Percentiles rank a stretch among this genome's conserved stretches.
These are phyloP conservation scores for Archilochus colubris DNA, from an alignment of 2,113 vertebrate species.

Conservation along the genomic window DNA sequence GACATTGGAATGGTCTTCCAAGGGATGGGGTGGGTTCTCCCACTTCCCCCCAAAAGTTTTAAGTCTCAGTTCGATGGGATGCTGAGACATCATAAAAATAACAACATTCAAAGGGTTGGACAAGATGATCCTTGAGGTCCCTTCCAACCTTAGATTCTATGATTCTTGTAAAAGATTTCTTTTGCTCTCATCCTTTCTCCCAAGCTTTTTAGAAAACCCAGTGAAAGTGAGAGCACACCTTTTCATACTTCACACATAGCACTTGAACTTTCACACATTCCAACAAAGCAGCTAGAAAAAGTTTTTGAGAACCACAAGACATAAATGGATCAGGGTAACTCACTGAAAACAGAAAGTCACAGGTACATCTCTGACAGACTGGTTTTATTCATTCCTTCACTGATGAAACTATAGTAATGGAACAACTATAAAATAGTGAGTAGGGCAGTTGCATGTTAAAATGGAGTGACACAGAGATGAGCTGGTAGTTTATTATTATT, in stretches of 20 bases:
- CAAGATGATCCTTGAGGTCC: no score
- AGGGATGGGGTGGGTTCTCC: no score
- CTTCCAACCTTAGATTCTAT: no score
- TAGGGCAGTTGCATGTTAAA: slow-evolving; percentile 47
- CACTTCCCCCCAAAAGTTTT: no score
- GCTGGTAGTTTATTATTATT: slow-evolving; percentile 61
- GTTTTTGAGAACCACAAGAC: background rate
- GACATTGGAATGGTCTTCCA: no score
- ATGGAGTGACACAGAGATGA: slow-evolving; percentile 43
- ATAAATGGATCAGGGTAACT: background rate
- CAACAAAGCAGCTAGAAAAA: background rate
- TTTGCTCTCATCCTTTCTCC: background rate
- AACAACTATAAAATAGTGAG: slow-evolving; percentile 36
- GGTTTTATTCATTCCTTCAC: background rate
- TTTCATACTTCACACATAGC: background rate
- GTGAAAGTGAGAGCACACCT: background rate
- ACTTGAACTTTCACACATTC: background rate
- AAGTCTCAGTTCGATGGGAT: no score
- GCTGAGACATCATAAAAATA: no score
- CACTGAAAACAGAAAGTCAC: background rate
- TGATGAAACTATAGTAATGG: slow-evolving; percentile 20
- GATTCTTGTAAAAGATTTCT: background rate
- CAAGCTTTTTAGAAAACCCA: background rate
- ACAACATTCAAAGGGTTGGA: no score
- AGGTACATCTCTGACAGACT: background rate